phyloP scores from a whole-genome alignment of 2,888 invertebrate species.

The Orthosia cruda region DNA sequence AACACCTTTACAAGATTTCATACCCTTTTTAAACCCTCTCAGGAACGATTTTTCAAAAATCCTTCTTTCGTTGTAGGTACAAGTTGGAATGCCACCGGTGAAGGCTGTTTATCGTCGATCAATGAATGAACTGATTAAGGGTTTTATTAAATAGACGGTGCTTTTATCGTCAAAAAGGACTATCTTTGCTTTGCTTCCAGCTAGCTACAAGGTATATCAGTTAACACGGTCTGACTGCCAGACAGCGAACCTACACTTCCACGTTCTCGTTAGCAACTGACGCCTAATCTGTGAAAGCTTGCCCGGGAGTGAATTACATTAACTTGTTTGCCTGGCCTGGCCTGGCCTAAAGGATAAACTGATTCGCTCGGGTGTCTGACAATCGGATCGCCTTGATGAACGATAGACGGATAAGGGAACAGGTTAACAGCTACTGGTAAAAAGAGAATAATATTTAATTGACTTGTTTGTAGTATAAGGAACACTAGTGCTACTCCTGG shows the following conservation, averaged over 20 bases:
- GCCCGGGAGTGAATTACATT: slow-evolving; percentile 36
- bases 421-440: not conserved
- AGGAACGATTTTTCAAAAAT: too few species aligned
- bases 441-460: not conserved
- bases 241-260: not conserved
- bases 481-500: too few species aligned
- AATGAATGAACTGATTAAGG: too few species aligned
- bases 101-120: too few species aligned
- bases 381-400: slow-evolving; percentile 33
- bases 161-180: too few species aligned
- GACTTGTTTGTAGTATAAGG: too few species aligned
- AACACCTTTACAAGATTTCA: too few species aligned
- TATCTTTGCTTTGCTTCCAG: too few species aligned
- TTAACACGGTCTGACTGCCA: not conserved
- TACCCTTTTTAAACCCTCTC: too few species aligned
- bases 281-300: slow-evolving; percentile 37
- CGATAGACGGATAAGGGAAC: not conserved
- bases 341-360: slow-evolving; percentile 30
- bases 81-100: too few species aligned
- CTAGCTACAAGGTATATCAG: not conserved
- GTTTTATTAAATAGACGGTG: too few species aligned
- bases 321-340: slow-evolving; percentile 29
- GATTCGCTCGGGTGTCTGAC: slow-evolving; percentile 24
- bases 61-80: too few species aligned
- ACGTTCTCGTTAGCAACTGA: slow-evolving; percentile 39